Percentiles rank a stretch among this genome's conserved stretches.
phyloP scores from a whole-genome alignment of 2,888 invertebrate genomes.

The Platycheirus rosarum region DNA sequence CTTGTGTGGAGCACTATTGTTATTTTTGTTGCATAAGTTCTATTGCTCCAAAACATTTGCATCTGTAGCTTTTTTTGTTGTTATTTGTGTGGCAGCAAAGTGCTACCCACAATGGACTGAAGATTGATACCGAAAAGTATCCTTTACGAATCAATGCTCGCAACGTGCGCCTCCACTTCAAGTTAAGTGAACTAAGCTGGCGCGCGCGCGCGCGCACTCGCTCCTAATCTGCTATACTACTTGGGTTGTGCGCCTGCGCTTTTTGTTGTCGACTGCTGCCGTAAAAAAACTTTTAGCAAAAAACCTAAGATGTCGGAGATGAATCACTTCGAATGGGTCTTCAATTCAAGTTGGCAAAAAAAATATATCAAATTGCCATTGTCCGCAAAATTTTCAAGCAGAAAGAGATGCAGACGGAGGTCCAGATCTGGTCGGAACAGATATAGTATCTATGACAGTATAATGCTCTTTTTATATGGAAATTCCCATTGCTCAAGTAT shows the following conservation, averaged over 20 bases:
- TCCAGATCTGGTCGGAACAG: constrained; percentile 41
- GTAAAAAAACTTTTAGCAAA: constrained; percentile 22
- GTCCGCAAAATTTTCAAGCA: constrained; percentile 48
- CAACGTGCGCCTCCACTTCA: constrained; percentile 71
- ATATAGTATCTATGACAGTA: constrained; percentile 57
- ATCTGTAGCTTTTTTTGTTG: constrained; percentile 55
- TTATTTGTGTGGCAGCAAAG: constrained; percentile 58
- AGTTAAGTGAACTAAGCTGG: constrained; percentile 53
- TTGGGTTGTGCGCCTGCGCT: constrained; percentile 29
- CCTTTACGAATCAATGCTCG: constrained; percentile 69
- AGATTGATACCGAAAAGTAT: constrained; percentile 70
- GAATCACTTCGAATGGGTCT: constrained; percentile 72
- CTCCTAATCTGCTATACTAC: constrained; percentile 53
- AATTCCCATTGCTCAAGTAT: constrained; percentile 66
- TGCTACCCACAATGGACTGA: constrained; percentile 68
- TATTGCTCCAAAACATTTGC: constrained; percentile 70
- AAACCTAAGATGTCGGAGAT: constrained; percentile 57
- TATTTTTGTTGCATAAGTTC: constrained; percentile 73
- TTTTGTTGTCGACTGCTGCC: constrained; percentile 43
- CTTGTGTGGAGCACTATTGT: constrained; percentile 55
- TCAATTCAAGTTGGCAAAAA: constrained; percentile 59
- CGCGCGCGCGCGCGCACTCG: constrained; percentile 46
- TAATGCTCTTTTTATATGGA: constrained; percentile 67
- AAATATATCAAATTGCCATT: constrained; percentile 58
- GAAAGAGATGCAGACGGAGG: constrained; percentile 46